phyloP scores from a whole-genome alignment of 1,140 invertebrate genomes.

The Formica selysi region DNA sequence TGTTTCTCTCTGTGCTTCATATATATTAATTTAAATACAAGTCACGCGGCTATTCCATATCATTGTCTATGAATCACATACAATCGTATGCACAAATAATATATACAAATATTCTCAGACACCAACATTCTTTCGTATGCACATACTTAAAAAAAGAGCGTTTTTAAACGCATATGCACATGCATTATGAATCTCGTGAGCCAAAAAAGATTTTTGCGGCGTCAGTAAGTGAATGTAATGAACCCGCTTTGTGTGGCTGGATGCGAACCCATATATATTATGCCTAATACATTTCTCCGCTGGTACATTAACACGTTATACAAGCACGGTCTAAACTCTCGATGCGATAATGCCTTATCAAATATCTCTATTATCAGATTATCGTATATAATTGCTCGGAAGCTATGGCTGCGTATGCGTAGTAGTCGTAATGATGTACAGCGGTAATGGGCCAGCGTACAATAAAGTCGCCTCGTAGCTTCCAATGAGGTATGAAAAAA shows the following conservation, averaged over 20 bases:
- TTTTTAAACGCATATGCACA: constrained; percentile 63
- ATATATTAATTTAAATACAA: constrained; percentile 39
- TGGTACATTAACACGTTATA: constrained; percentile 8
- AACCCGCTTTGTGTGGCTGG: constrained; percentile 16
- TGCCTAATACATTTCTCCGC: constrained; percentile 17
- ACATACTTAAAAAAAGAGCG: constrained; percentile 54
- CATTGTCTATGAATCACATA: constrained; percentile 28
- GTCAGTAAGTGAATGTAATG: constrained; percentile 35
- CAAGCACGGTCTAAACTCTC: background rate
- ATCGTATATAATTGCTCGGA: constrained; percentile 11
- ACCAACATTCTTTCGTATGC: constrained; percentile 37
- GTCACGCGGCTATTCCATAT: constrained; percentile 17
- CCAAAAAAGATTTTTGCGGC: constrained; percentile 1
- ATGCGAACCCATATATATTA: constrained; percentile 9
- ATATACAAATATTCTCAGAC: constrained; percentile 32
- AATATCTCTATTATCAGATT: constrained; percentile 3
- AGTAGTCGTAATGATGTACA: constrained; percentile 45
- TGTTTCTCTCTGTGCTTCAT: background rate
- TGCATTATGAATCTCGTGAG: constrained; percentile 63
- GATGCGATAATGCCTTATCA: constrained; percentile 14
- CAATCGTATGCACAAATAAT: constrained; percentile 54
- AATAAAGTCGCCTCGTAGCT: constrained; percentile 56
- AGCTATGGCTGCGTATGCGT: constrained; percentile 46
- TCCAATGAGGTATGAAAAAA: constrained; percentile 66
- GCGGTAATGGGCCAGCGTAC: constrained; percentile 42